Evolutionary conservation across 2,888 invertebrate species (phyloP).

Genomic region (Molanna angustata): DNA sequence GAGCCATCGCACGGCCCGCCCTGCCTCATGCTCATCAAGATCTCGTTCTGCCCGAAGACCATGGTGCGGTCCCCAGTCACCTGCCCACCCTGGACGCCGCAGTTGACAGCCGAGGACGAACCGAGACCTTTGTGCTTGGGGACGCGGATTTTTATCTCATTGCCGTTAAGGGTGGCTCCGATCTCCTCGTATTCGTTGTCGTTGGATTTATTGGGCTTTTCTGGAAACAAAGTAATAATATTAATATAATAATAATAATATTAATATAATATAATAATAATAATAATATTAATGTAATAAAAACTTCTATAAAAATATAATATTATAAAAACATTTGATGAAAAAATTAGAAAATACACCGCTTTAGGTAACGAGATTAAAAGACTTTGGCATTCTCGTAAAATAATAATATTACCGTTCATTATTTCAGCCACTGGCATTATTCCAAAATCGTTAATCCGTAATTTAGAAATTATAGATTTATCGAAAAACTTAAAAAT

Average conservation of each 20-base stretch:
- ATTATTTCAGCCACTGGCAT: too few relatives aligned
- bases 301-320: too few relatives aligned
- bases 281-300: not conserved
- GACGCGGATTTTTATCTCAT: conserved; percentile 21
- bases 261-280: not conserved
- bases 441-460: too few relatives aligned
- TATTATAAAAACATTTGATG: too few relatives aligned
- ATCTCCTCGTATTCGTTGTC: conserved; percentile 16
- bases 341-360: too few relatives aligned
- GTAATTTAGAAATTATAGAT: too few relatives aligned
- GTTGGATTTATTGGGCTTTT: too few relatives aligned
- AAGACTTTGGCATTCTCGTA: too few relatives aligned
- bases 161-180: conserved; percentile 17
- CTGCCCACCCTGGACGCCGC: not conserved
- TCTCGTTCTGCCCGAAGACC: conserved; percentile 20
- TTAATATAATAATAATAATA: not conserved
- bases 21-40: conserved; percentile 14
- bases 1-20: not conserved
- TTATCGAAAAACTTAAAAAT: too few relatives aligned
- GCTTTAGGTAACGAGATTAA: too few relatives aligned
- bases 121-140: conserved; percentile 9
- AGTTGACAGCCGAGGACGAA: not conserved
- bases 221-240: too few relatives aligned
- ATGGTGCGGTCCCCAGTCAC: conserved; percentile 5
- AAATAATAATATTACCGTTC: too few relatives aligned